A percentile compares a stretch with the other conserved stretches of the same genome.
Evolutionary conservation across 2,113 vertebrate genomes (phyloP).

Genomic region (Potamarius usumacintae): DNA sequence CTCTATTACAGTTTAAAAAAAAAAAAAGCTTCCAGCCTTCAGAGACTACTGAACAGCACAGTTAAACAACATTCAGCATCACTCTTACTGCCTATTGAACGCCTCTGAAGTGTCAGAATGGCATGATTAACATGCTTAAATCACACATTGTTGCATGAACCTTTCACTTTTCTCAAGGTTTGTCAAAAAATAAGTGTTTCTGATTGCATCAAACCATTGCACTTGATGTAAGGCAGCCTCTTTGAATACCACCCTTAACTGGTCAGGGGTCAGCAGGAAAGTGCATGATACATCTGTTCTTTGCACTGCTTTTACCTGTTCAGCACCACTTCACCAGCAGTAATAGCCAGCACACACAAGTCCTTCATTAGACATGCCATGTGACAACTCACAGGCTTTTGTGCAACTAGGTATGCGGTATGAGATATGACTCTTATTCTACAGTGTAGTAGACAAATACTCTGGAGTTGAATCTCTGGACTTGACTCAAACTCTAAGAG

Average conservation of each 20-base stretch:
- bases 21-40: not conserved
- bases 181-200: not conserved
- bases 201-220: not conserved
- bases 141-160: not conserved
- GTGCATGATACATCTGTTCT: not conserved
- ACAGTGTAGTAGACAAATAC: constrained; percentile 2
- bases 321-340: not conserved
- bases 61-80: constrained; percentile 6
- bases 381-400: constrained; percentile 2
- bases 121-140: not conserved
- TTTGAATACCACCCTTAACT: not conserved
- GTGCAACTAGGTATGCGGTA: not conserved
- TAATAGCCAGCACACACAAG: not conserved
- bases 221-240: not conserved
- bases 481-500: not conserved
- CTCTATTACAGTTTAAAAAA: not conserved
- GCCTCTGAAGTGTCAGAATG: not conserved
- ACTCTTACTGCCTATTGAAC: not conserved
- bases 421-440: not conserved
- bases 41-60: not conserved
- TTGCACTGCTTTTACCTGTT: not conserved
- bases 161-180: not conserved
- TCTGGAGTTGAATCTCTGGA: not conserved
- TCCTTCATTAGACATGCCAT: not conserved
- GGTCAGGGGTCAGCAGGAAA: not conserved